Conservation (phyloP, 2,797 vertebrate species). For the Tadarida brasiliensis region DNA sequence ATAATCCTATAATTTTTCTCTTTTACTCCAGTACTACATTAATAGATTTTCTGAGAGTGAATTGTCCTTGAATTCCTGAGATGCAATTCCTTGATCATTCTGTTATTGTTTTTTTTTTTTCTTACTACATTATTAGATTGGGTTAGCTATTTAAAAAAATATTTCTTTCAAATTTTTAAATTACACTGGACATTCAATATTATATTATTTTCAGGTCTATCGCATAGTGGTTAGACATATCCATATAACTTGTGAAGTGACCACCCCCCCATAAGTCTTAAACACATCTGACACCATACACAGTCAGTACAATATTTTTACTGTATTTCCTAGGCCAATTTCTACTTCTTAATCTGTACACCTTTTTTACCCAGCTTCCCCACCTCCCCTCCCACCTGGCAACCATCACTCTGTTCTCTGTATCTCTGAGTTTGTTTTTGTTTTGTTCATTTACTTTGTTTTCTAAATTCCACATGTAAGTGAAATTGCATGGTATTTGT, state of each 20-base stretch:
- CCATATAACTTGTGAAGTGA: background rate
- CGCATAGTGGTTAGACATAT: background rate
- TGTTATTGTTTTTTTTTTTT: background rate
- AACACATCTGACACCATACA: background rate
- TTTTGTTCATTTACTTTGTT: background rate
- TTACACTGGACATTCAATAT: background rate
- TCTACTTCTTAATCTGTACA: background rate
- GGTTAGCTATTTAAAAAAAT: background rate
- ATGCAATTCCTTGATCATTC: background rate
- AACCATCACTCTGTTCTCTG: background rate
- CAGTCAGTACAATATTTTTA: background rate
- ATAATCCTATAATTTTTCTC: background rate
- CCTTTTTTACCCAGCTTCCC: background rate
- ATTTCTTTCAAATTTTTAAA: background rate
- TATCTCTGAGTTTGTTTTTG: background rate
- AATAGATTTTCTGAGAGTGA: background rate
- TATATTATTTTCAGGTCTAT: background rate
- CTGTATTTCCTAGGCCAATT: background rate
- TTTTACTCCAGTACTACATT: background rate
- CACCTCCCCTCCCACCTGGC: background rate
- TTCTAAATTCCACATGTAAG: background rate
- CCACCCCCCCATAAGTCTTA: background rate
- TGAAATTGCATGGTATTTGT: background rate
- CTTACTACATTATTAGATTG: background rate
- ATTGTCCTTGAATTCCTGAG: background rate